Base-by-base conservation (phyloP, 2,797 vertebrate species). In the Anas capensis region DNA sequence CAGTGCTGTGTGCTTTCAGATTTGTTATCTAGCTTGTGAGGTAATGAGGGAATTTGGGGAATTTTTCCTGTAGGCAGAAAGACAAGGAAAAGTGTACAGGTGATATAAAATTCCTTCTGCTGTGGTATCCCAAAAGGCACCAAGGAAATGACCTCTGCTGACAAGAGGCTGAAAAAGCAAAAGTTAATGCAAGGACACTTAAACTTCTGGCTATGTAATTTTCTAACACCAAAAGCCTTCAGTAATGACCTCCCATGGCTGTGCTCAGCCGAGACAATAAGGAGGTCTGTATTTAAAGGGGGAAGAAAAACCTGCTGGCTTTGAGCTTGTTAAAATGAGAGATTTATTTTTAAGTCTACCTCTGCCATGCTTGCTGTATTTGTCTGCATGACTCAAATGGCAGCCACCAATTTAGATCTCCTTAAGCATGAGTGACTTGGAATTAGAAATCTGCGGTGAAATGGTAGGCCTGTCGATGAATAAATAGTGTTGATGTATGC, bases 281-380 rank as follows among this genome's bases (percentile, higher is more conserved):
- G 27, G 46, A 96, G 34, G 46, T 79, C 66, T 93, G 34, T 92
- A 42, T 84, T 94, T 82, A 91, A 79, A 79, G 82, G 5, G 24
- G 36, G 6, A 66, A 65, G 33, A 72, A 72, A 85, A 70, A 3
- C 10, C 72, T 71, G 2, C 77, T 94, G 89, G 51, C 62, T 96
- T 93, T 90, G 38, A 34, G 48, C 75, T 68, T 78, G 33, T 93
- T 90, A 66, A 89, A 94, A 81, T 87, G 91, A 81, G 48, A 10
- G 23, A 81, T 95, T 92, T 95, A 92, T 93, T 95, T 91, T 88
- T 75, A 91, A 89, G 64, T 75, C 57, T 92, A 23, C 11, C 14
- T 92, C 82, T 92, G 76, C 61, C 79, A 48, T 46, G 78, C 70
- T 92, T 57, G 56, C 76, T 56, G 12, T 82, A 38, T 95, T 93